phyloP scores from a whole-genome alignment of 2,888 invertebrate species.

The Pterobdella sp. region DNA sequence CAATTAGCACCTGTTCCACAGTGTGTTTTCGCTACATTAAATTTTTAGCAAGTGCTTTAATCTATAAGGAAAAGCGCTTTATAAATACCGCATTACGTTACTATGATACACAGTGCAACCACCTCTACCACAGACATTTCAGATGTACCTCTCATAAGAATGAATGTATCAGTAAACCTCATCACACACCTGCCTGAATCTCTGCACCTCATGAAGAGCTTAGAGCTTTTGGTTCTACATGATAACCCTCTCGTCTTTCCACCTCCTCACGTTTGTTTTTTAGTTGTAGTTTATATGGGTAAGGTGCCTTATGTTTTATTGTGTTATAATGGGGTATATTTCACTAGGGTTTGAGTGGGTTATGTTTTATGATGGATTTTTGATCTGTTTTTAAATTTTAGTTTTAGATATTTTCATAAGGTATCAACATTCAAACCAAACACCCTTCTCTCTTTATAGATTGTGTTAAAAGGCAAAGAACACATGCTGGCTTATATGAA shows the following conservation, averaged over 20 bases:
- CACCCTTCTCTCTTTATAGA: not conserved
- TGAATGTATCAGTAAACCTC: conserved; percentile 83
- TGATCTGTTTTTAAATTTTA: not conserved
- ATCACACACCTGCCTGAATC: conserved; percentile 80
- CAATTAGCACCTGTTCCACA: too few species aligned
- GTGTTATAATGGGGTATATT: too few species aligned
- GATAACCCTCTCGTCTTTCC: conserved; percentile 86
- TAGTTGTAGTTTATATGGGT: not conserved
- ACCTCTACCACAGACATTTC: conserved; percentile 3
- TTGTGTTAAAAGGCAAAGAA: conserved; percentile 17
- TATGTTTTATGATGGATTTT: not conserved
- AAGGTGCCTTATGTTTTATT: not conserved
- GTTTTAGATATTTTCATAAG: not conserved
- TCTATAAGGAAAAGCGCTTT: too few species aligned
- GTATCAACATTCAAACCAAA: not conserved
- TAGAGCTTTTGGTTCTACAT: conserved; percentile 72
- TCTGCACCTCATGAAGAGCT: conserved; percentile 72
- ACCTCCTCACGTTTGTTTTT: conserved; percentile 67
- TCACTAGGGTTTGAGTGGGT: not conserved
- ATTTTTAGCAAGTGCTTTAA: too few species aligned
- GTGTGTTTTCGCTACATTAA: too few species aligned
- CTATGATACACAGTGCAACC: too few species aligned
- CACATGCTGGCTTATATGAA: conserved; percentile 21
- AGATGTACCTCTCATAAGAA: conserved; percentile 59
- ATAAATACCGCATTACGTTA: too few species aligned